Conservation (phyloP, 2,113 vertebrate species). For the Pholis gunnellus region DNA sequence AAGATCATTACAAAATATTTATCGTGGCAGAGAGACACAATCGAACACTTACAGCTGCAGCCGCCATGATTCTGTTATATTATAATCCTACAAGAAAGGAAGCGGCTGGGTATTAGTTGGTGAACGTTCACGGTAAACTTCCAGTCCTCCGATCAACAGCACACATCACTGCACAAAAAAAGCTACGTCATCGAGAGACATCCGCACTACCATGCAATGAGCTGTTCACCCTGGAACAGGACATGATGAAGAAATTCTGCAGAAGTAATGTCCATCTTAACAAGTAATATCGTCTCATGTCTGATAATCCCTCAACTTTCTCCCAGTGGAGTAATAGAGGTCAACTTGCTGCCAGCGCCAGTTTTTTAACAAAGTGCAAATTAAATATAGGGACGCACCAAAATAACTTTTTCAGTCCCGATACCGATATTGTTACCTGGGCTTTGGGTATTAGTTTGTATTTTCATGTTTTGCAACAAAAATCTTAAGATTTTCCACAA, state of each 20-base stretch:
- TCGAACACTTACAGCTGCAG: background rate
- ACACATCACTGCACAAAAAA: slow-evolving; percentile 62
- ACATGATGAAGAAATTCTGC: slow-evolving; percentile 33
- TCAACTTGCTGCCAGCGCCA: background rate
- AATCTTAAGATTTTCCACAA: background rate
- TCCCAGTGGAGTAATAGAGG: background rate
- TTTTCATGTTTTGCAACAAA: background rate
- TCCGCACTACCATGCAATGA: slow-evolving; percentile 45
- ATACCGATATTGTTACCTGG: background rate
- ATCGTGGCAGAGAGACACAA: background rate
- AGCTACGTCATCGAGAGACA: slow-evolving; percentile 13
- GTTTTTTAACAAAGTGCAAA: background rate
- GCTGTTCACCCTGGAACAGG: slow-evolving; percentile 7
- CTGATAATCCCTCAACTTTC: background rate
- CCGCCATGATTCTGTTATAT: slow-evolving; percentile 33
- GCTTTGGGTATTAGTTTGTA: background rate
- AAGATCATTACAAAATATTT: slow-evolving; percentile 33
- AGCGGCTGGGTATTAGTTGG: slow-evolving; percentile 35
- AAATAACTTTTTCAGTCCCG: background rate
- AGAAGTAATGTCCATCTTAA: slow-evolving; percentile 41
- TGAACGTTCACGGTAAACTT: slow-evolving; percentile 26
- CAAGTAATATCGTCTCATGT: background rate
- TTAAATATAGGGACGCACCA: background rate
- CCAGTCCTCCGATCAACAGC: slow-evolving; percentile 28
- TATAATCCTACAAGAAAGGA: slow-evolving; percentile 56